Percentiles rank a stretch among this genome's conserved stretches.
These are phyloP conservation scores for Ondatra zibethicus DNA, from an alignment of 2,113 vertebrate species.

Conservation along the genomic window DNA sequence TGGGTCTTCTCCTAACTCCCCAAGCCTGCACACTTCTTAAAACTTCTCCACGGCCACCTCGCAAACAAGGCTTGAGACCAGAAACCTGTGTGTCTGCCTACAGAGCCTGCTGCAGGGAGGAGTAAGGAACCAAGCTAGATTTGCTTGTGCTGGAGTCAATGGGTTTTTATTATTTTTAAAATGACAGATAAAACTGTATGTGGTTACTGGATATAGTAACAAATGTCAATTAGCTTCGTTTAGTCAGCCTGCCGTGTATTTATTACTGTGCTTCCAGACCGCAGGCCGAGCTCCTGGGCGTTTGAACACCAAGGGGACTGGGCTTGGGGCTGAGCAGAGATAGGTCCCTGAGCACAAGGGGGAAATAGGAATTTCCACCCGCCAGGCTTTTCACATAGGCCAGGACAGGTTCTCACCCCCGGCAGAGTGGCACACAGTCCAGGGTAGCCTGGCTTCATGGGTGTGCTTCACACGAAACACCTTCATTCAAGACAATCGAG, in stretches of 20 bases:
- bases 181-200: background rate
- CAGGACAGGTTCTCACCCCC: background rate
- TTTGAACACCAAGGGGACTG: background rate
- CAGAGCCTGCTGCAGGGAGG: background rate
- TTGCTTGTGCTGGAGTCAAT: background rate
- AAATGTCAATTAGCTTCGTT: background rate
- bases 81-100: background rate
- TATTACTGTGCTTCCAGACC: background rate
- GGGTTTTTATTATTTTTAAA: background rate
- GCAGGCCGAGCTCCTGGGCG: background rate
- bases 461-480: no score
- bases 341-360: background rate
- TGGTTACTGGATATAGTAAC: background rate
- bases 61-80: background rate
- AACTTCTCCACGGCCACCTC: background rate
- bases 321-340: background rate
- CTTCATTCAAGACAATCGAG: background rate
- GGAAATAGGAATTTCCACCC: background rate
- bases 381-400: accelerated
- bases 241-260: background rate
- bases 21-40: background rate
- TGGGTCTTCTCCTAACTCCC: background rate
- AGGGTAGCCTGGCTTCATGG: background rate
- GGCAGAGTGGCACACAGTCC: accelerated
- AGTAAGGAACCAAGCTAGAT: background rate